A percentile compares a stretch with the other conserved stretches of the same genome.
Conservation (phyloP, 2,888 invertebrate species). For the Ceriagrion tenellum region DNA sequence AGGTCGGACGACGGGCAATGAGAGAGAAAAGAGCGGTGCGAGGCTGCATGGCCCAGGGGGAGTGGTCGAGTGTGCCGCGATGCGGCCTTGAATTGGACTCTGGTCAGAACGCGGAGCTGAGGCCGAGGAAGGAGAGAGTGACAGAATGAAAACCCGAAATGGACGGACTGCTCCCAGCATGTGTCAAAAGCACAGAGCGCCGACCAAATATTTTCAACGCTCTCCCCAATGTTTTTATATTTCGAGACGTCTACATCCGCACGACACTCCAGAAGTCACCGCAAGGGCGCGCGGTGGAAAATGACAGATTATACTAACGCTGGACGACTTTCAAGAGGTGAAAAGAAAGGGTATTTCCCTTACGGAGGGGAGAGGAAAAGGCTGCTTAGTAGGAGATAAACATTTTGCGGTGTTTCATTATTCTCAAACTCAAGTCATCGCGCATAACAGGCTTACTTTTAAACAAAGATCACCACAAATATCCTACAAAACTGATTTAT, state of each 20-base stretch:
- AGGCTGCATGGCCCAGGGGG: too few species aligned
- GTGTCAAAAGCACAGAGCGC: background rate
- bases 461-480: too few species aligned
- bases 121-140: background rate
- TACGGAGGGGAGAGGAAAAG: too few species aligned
- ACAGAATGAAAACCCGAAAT: background rate
- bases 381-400: too few species aligned
- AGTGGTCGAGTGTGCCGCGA: too few species aligned
- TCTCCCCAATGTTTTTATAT: background rate
- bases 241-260: background rate
- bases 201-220: constrained; percentile 1
- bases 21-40: too few species aligned
- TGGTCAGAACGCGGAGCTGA: background rate
- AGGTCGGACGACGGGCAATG: too few species aligned
- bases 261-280: background rate
- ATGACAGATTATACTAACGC: background rate
- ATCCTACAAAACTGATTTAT: too few species aligned
- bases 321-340: background rate
- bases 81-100: background rate
- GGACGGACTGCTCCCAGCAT: background rate
- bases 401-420: too few species aligned
- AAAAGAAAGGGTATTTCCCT: background rate
- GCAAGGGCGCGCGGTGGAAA: background rate
- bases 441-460: too few species aligned
- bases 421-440: too few species aligned